Evolutionary conservation across 2,888 invertebrate genomes (phyloP), one percentile per base, ranked within the genome.

Genomic region (Phengaris arion): DNA sequence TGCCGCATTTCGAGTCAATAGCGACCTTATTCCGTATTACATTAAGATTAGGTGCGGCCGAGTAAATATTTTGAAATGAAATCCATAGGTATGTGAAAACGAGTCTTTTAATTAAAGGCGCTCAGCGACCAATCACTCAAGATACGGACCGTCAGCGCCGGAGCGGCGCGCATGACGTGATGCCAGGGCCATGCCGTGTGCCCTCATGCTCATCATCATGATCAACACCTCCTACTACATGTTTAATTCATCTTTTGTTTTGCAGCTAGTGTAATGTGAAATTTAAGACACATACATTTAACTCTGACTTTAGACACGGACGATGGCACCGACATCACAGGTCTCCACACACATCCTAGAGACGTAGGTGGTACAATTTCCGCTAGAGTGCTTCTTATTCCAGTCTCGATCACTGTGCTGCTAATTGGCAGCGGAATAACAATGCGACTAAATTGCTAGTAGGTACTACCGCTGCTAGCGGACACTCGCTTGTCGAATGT

Each of bases 401-500:
- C 81, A 79, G 77, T 79, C 82, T 81, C 78, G 80, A 72, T 77
- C 79, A 79, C 79, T 79, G 78, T 79, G 80, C 79, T 82, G 82
- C 85, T 89, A 89, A 89, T 90, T 89, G 88, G 86, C 89, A 89
- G 87, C 88, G 86, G 87, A 87, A 87, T 87, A 82, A 79, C 80
- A 79, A 87, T 88, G 88, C 86, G 87, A 85, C 80, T 78, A 76
- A 80, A 78, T 78, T 78, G 22, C 82, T 81, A 52, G 79, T 78
- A 76, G 74, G 35, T 74, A 51, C 79, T 82, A 80, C 79, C 81
- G 80, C 77, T 79, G 85, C 84, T 81, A 79, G 74, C 75, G 57
- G 68, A 59, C 78, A 59, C 77, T 79, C 80, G 80, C 79, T 76
- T 51, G 69, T 22, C 77, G 82, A 80, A 82, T 82, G 77, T 75